These are phyloP conservation scores for Sebastes trivittatus DNA, from an alignment of 2,797 vertebrate genomes.

Conservation along the genomic window DNA sequence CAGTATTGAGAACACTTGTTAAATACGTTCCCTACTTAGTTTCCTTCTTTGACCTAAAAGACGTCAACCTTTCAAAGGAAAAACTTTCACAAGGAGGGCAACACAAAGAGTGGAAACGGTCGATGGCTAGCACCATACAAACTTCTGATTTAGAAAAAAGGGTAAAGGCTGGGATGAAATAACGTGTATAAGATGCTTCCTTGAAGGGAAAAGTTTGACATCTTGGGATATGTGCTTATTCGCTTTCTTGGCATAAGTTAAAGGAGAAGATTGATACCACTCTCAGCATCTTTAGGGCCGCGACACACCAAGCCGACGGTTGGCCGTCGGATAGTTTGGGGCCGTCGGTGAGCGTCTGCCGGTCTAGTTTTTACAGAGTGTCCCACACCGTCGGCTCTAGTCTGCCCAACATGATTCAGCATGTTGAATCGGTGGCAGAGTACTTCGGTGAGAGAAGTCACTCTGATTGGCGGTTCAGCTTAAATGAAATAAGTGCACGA, in stretches of 20 bases:
- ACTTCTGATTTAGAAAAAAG: neutral
- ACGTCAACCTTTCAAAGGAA: neutral
- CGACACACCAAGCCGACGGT: too few relatives aligned
- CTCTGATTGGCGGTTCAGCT: too few relatives aligned
- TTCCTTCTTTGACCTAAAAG: constrained; percentile 14
- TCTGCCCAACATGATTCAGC: too few relatives aligned
- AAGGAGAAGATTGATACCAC: neutral
- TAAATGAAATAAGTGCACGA: too few relatives aligned
- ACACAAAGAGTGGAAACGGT: neutral
- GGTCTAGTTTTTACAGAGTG: too few relatives aligned
- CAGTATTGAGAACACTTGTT: neutral
- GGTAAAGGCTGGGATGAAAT: neutral
- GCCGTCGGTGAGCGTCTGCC: too few relatives aligned
- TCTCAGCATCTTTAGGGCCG: too few relatives aligned
- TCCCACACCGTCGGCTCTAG: too few relatives aligned
- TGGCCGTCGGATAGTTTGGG: too few relatives aligned
- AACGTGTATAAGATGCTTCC: neutral
- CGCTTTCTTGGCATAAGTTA: neutral
- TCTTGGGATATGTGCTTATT: neutral
- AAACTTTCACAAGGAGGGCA: neutral
- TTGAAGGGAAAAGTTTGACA: neutral
- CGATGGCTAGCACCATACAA: neutral
- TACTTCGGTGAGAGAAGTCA: too few relatives aligned
- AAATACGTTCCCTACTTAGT: neutral
- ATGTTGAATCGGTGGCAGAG: too few relatives aligned